Base-by-base conservation (phyloP, 2,113 vertebrate species). In the Leptobrachium ailaonicum region DNA sequence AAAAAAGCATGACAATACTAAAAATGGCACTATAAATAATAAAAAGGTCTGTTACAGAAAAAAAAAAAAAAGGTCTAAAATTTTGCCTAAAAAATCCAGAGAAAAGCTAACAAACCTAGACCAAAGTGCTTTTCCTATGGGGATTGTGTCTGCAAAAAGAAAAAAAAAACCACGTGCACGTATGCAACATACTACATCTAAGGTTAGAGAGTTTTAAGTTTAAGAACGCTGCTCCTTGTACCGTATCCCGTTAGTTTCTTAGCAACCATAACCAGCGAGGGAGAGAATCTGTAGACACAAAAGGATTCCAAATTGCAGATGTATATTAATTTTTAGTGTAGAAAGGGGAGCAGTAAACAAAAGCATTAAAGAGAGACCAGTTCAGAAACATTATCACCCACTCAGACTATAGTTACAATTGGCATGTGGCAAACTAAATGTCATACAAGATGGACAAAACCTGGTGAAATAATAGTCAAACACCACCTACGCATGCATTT, bases 161-260 rank as follows among this genome's bases (percentile, higher is more conserved):
- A 32, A 32, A 32, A 32, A 32, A 32, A 32, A 1, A 0, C 20
- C 20, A 32, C 20, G 20, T 32, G 20, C 20, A 32, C 20, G 1
- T 32, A 32, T 32, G 20, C 20, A 32, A 32, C 20, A 32, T 32
- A 32, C 20, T 32, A 32, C 20, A 32, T 32, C 20, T 56, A 71
- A 78, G 76, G 68, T 78, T 78, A 78, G 68, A 70, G 14, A 41
- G 7, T 62, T 20, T 4, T 64, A 2, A 50, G 50, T 60, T 53
- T 32, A 60, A 56, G 56, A 66, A 70, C 56, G 53, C 45, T 13
- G 53, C 43, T 13, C 12, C 42, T 9, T 2, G 66, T 8, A 32
- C 41, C 32, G 45, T 70, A 60, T 32, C 66, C 42, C 14, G 10
- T n/a, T 40, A 4, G 76, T 63, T 63, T 71, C 76, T 63, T 50